A percentile compares a stretch with the other conserved stretches of the same genome.
Conservation (phyloP, 2,113 vertebrate genomes). For the Vanacampus margaritifer region DNA sequence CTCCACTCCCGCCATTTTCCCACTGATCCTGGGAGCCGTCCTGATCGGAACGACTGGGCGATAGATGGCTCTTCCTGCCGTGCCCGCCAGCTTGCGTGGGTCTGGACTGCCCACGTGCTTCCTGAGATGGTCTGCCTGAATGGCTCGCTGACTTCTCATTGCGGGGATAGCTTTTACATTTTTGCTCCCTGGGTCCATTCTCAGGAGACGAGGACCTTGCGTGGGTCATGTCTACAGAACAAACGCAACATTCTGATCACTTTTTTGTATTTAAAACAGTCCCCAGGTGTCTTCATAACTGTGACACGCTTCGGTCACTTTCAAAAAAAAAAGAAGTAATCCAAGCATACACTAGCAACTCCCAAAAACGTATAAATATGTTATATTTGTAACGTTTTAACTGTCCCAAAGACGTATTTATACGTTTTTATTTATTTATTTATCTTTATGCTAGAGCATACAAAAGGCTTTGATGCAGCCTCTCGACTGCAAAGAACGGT, state of each 20-base stretch:
- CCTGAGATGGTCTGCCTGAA: conserved; percentile 62
- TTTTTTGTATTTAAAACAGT: no score
- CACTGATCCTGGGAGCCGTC: conserved; percentile 74
- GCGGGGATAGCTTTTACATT: conserved; percentile 65
- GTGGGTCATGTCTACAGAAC: conserved; percentile 54
- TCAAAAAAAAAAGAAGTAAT: no score
- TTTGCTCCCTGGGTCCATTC: conserved; percentile 72
- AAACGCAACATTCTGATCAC: neutral
- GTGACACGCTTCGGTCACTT: no score
- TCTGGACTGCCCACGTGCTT: conserved; percentile 48
- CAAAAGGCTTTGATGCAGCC: no score
- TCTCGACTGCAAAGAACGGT: no score
- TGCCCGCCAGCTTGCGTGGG: conserved; percentile 34
- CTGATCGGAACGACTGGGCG: conserved; percentile 44
- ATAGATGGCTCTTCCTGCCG: conserved; percentile 37
- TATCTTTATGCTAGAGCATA: no score
- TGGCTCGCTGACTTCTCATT: conserved; percentile 62
- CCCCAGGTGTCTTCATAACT: no score
- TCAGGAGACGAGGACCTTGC: conserved; percentile 73
- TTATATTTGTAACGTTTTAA: no score
- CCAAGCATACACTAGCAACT: no score
- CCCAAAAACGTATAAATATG: no score
- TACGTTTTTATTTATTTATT: no score
- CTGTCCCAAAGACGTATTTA: no score
- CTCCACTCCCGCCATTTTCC: conserved; percentile 67